Evolutionary conservation across 2,888 invertebrate species (phyloP).

Genomic region (Drosophila incognita): DNA sequence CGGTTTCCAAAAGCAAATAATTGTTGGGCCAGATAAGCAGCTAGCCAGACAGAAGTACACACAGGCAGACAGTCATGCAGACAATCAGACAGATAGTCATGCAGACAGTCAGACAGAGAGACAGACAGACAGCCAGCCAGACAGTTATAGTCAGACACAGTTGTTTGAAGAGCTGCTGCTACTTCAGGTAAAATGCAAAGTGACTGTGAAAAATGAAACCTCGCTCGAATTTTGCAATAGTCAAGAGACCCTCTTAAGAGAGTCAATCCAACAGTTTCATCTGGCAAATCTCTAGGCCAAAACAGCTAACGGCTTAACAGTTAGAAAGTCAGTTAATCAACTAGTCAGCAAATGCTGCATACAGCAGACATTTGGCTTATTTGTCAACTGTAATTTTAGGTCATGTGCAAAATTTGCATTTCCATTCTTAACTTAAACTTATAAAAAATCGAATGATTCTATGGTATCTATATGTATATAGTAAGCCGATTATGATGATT

Average conservation of each 20-base stretch:
- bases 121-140: constrained; percentile 1
- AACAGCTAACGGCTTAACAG: not conserved
- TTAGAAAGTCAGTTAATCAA: not conserved
- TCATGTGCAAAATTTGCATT: not conserved
- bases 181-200: constrained; percentile 14
- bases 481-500: not conserved
- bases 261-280: not conserved
- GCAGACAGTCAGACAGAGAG: not conserved
- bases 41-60: constrained; percentile 35
- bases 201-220: not conserved
- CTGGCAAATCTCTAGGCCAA: not conserved
- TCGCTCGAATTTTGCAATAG: not conserved
- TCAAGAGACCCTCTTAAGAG: not conserved
- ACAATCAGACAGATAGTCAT: not conserved
- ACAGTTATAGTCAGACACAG: not conserved
- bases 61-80: not conserved
- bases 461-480: not conserved
- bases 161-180: constrained; percentile 9
- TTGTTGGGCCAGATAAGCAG: constrained; percentile 71
- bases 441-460: not conserved
- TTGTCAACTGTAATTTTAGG: not conserved
- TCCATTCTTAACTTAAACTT: not conserved
- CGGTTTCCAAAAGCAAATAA: constrained; percentile 64
- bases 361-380: not conserved
- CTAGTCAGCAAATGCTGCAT: not conserved